Conservation (phyloP, 2,797 vertebrate genomes). For the Schizothorax lantsangensis region DNA sequence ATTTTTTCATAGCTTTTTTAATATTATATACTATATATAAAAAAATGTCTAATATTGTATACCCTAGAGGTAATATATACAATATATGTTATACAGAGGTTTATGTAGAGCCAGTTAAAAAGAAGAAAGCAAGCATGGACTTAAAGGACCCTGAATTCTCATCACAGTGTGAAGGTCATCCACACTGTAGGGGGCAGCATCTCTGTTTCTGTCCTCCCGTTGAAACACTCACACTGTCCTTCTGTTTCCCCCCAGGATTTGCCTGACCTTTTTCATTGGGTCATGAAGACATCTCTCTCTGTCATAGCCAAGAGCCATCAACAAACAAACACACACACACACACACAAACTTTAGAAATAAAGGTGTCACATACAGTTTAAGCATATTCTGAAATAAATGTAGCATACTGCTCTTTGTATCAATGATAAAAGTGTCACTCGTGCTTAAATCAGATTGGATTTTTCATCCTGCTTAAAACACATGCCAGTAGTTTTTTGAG, state of each 20-base stretch:
- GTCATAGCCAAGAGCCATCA: constrained; percentile 46
- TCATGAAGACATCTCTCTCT: constrained; percentile 51
- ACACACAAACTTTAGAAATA: not conserved
- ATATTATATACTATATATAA: too few species aligned
- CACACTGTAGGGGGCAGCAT: constrained; percentile 74
- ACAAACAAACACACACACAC: not conserved
- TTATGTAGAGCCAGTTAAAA: not conserved
- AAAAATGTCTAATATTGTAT: not conserved
- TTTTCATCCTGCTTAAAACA: not conserved
- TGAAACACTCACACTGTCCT: constrained; percentile 63
- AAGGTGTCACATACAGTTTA: constrained; percentile 8
- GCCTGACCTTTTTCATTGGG: constrained; percentile 54
- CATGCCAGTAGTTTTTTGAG: not conserved
- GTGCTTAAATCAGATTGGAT: not conserved
- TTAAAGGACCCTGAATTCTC: constrained; percentile 63
- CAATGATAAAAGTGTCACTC: not conserved
- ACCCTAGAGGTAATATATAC: not conserved
- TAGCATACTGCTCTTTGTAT: not conserved
- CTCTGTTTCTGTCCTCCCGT: constrained; percentile 61
- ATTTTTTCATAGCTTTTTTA: too few species aligned
- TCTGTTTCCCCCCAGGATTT: constrained; percentile 53
- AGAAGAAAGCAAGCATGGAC: constrained; percentile 44
- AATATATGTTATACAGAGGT: not conserved
- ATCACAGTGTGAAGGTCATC: constrained; percentile 77
- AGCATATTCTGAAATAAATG: not conserved